Base-by-base conservation (phyloP, 2,888 invertebrate genomes). In the Ganaspis brasiliensis region DNA sequence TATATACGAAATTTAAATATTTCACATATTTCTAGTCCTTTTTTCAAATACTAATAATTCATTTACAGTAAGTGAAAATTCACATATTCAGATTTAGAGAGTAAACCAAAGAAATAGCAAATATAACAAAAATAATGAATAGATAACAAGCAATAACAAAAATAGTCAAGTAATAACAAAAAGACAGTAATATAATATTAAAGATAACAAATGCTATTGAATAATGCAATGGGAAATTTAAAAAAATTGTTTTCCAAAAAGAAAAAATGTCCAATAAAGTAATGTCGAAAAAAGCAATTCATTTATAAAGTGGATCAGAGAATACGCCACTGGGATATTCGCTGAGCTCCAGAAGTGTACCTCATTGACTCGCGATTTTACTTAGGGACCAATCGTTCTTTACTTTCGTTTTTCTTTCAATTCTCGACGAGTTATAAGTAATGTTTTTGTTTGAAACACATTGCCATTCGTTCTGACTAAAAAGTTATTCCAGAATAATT, bases 401-500 rank as follows among this genome's bases (percentile, higher is more conserved):
- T 67, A 19, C 67, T 40, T 67, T 67, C 67, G 45, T 37, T 63
- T 63, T 63, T 63, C 63, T 19, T 63, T 24, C 63, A 63, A 37
- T 63, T 63, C 63, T 63, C 40, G 40, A 40, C 63, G 63, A 63
- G 40, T 67, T 37, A 67, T 45, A 67, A 21, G 67, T 67, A 67
- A 40, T 67, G 67, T 67, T 67, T 67, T 67, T 67, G 45, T 67
- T 67, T n/a, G 67, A 45, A 45, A 67, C 45, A 45, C 67, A 67
- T 67, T 40, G 67, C 24, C 67, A 67, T 2, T 40, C 37, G 40
- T 67, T 24, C 3, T 21, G 45, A 24, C 24, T 24, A 40, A 67
- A 67, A 63, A 67, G 40, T 67, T 67, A 45, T 67, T 67, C 14
- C 67, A 67, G 40, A 67, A 67, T 67, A 67, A 67, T 67, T 67